These are phyloP conservation scores for Perizoma flavofasciatum DNA, from an alignment of 2,888 invertebrate species.

Conservation along the genomic window DNA sequence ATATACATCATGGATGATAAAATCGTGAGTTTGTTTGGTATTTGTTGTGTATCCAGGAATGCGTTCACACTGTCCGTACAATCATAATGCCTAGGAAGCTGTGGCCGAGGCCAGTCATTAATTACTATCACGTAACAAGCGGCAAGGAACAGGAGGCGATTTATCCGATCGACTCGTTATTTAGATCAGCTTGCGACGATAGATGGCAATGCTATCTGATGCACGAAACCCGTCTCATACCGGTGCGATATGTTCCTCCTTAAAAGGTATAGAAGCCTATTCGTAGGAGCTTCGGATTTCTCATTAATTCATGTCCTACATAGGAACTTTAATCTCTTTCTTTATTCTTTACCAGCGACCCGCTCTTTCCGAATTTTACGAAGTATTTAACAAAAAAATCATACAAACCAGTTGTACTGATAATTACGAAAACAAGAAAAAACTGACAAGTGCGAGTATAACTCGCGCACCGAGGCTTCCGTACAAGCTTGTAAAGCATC, in stretches of 20 bases:
- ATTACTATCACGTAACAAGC: constrained; percentile 74
- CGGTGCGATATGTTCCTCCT: constrained; percentile 22
- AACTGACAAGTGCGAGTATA: no score
- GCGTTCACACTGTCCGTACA: constrained; percentile 16
- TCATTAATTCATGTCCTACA: background rate
- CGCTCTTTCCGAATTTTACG: no score
- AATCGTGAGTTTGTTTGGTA: no score
- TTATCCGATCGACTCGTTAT: constrained; percentile 77
- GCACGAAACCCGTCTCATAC: constrained; percentile 55
- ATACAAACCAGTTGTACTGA: no score
- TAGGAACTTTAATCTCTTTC: background rate
- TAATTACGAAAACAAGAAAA: no score
- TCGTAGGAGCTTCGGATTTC: background rate
- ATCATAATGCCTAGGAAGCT: constrained; percentile 64
- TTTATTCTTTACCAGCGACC: no score
- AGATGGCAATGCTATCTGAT: constrained; percentile 78
- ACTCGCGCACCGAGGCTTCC: no score
- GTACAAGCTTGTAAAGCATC: no score
- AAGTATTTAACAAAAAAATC: no score
- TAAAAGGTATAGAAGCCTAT: constrained; percentile 18
- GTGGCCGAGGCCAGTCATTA: constrained; percentile 67
- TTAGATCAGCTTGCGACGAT: constrained; percentile 75
- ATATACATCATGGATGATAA: no score
- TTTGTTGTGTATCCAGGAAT: background rate
- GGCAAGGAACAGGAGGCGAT: constrained; percentile 64